phyloP scores from a whole-genome alignment of 1,140 invertebrate species.

The Bombyx mandarina region DNA sequence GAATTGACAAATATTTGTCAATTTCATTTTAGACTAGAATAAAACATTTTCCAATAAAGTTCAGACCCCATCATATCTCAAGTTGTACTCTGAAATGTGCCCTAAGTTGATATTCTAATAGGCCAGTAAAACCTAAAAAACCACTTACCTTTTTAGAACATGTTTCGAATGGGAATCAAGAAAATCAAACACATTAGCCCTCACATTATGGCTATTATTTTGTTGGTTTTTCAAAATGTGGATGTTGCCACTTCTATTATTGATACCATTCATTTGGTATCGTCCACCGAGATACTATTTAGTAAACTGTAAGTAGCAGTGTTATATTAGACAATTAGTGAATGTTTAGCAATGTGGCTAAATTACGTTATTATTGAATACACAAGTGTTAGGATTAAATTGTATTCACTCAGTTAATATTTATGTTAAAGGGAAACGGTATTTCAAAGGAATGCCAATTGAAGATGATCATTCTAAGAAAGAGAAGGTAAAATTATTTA shows the following conservation, averaged over 20 bases:
- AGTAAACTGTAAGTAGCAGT: conserved; percentile 20
- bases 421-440: conserved; percentile 15
- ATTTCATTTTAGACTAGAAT: no score
- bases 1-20: no score
- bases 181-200: conserved; percentile 32
- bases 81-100: no score
- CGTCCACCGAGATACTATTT: conserved; percentile 27
- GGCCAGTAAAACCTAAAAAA: not conserved
- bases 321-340: not conserved
- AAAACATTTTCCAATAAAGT: no score
- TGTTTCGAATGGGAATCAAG: conserved; percentile 59
- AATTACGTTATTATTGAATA: no score
- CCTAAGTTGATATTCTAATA: no score
- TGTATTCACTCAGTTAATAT: not conserved
- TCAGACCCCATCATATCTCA: no score
- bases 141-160: conserved; percentile 32
- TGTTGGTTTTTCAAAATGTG: conserved; percentile 48
- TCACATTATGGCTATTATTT: conserved; percentile 39
- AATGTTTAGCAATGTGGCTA: not conserved
- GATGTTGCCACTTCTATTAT: conserved; percentile 51
- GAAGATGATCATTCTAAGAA: conserved; percentile 19
- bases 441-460: conserved; percentile 8
- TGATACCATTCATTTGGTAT: conserved; percentile 51
- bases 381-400: no score
- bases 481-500: conserved; percentile 26